phyloP scores from a whole-genome alignment of 2,113 vertebrate genomes.

The Barbus barbus region DNA sequence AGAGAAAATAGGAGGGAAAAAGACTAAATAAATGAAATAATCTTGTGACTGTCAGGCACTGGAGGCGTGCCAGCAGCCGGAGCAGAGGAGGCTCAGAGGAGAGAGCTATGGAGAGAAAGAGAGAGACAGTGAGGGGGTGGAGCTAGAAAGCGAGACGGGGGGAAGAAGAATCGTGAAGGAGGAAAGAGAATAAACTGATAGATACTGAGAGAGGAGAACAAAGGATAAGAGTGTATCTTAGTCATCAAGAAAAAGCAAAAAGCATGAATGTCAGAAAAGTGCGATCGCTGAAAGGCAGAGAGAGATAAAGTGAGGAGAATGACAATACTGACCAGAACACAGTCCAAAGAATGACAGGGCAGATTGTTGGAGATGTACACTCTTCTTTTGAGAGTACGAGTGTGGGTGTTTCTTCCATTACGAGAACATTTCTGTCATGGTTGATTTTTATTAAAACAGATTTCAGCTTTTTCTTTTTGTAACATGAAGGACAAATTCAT shows the following conservation, averaged over 20 bases:
- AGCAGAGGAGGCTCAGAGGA: constrained; percentile 23
- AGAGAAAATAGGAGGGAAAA: constrained; percentile 34
- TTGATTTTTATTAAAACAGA: constrained; percentile 2
- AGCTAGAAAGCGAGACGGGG: not conserved
- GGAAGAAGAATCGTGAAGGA: not conserved
- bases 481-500: not conserved
- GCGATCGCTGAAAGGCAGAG: constrained; percentile 14
- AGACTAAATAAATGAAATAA: constrained; percentile 51
- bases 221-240: constrained; percentile 29
- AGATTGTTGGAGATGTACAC: not conserved
- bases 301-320: constrained; percentile 25
- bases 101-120: too few species aligned
- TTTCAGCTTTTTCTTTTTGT: not conserved
- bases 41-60: constrained; percentile 55
- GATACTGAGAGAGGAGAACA: constrained; percentile 20
- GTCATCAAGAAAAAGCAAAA: not conserved
- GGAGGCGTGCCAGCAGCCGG: constrained; percentile 51
- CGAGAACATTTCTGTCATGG: not conserved
- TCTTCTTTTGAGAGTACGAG: not conserved
- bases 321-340: constrained; percentile 16
- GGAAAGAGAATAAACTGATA: not conserved
- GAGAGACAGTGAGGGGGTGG: not conserved
- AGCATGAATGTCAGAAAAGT: not conserved
- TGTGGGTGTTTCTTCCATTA: constrained; percentile 1
- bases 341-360: not conserved